Conservation (phyloP, 2,797 vertebrate species). For the Urosaurus nigricauda region DNA sequence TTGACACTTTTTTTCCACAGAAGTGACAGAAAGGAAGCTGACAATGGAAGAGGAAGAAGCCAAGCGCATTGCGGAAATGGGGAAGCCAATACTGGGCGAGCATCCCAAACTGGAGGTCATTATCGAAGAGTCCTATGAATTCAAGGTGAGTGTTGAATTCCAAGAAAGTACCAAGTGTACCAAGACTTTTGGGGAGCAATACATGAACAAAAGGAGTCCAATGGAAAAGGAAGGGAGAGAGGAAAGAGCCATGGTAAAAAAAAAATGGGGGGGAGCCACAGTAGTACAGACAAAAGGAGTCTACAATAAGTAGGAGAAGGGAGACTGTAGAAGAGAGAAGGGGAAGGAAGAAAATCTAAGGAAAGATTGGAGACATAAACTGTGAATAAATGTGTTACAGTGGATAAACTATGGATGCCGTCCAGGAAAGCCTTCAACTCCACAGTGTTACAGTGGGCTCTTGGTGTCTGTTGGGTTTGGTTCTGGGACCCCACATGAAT, state of each 20-base stretch:
- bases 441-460: too few species aligned
- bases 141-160: conserved; percentile 86
- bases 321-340: background rate
- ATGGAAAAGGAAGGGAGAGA: background rate
- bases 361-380: background rate
- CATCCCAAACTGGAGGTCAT: conserved; percentile 96
- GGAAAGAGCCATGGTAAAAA: background rate
- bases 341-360: background rate
- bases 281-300: background rate
- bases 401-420: too few species aligned
- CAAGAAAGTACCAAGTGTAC: background rate
- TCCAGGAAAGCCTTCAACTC: too few species aligned
- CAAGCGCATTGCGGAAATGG: conserved; percentile 98
- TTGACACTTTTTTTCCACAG: conserved; percentile 79
- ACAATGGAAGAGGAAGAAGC: conserved; percentile 93
- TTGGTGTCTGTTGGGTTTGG: too few species aligned
- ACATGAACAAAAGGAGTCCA: background rate
- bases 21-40: conserved; percentile 91
- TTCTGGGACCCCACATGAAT: too few species aligned
- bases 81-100: conserved; percentile 93
- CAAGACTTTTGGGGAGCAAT: background rate
- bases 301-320: background rate
- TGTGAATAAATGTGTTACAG: background rate
- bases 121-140: conserved; percentile 98
- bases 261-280: background rate